These are phyloP conservation scores for Seira sanloemensis DNA, from an alignment of 2,888 invertebrate species.

Conservation along the genomic window DNA sequence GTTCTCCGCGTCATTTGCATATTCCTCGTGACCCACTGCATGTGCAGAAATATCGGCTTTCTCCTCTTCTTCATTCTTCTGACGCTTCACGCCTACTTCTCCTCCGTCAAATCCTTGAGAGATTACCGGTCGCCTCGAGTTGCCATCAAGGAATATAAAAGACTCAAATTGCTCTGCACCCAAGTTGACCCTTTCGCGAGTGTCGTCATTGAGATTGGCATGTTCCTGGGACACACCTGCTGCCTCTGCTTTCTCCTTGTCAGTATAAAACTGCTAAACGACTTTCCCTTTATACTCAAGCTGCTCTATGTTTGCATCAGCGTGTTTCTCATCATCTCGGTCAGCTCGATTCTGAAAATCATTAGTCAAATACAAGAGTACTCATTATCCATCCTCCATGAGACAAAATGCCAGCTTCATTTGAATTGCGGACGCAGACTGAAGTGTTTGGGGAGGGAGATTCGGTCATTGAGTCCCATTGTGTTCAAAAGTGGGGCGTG, in stretches of 20 bases:
- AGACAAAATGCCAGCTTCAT: too few relatives aligned
- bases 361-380: background rate
- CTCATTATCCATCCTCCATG: too few relatives aligned
- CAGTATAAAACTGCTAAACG: background rate
- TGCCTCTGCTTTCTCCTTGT: background rate
- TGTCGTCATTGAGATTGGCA: background rate
- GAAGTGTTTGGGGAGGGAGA: background rate
- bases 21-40: too few relatives aligned
- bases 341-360: background rate
- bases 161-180: background rate
- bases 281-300: background rate
- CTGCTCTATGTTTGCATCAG: background rate
- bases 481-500: background rate
- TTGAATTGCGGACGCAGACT: background rate
- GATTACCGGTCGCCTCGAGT: background rate
- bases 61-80: background rate
- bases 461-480: background rate
- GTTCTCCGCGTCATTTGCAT: too few relatives aligned
- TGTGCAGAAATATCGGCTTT: background rate
- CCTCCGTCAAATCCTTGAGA: background rate
- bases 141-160: background rate
- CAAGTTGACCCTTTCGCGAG: background rate
- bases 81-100: background rate
- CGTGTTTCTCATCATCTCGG: background rate
- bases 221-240: background rate